These are phyloP conservation scores for Phalacrocorax carbo DNA, from an alignment of 2,113 vertebrate species.

Conservation along the genomic window DNA sequence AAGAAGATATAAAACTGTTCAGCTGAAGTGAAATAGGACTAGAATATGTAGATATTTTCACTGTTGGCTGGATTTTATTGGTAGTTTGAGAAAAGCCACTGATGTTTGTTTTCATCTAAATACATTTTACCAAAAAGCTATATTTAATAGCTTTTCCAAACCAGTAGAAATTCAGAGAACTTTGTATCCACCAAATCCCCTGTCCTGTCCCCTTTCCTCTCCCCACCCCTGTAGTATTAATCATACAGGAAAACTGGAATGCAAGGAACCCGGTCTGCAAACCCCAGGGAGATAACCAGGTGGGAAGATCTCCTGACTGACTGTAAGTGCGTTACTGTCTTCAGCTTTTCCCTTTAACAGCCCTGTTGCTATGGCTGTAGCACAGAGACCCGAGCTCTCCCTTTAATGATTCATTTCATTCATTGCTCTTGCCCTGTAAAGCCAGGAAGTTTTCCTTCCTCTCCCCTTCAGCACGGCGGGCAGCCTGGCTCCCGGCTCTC, in stretches of 20 bases:
- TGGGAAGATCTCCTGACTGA: not conserved
- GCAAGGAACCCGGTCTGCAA: not conserved
- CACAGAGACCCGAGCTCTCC: not conserved
- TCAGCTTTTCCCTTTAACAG: not conserved
- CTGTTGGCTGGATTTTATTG: not conserved
- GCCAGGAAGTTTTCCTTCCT: not conserved
- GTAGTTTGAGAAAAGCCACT: not conserved
- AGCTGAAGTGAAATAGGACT: not conserved
- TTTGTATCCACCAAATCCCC: not conserved
- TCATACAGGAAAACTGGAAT: not conserved
- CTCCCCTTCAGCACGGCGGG: fast-evolving
- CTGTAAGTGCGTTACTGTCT: not conserved
- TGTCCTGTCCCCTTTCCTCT: not conserved
- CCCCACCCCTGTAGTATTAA: fast-evolving
- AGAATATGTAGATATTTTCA: not conserved
- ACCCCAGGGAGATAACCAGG: not conserved
- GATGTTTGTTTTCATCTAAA: not conserved
- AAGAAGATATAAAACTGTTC: not conserved
- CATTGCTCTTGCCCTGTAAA: not conserved
- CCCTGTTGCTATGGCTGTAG: not conserved
- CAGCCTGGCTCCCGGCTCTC: not conserved
- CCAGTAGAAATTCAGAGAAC: not conserved
- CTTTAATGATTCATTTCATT: fast-evolving
- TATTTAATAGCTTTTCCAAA: not conserved
- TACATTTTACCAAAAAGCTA: not conserved